Evolutionary conservation across 2,797 vertebrate species (phyloP).

Genomic region (Squalus acanthias): DNA sequence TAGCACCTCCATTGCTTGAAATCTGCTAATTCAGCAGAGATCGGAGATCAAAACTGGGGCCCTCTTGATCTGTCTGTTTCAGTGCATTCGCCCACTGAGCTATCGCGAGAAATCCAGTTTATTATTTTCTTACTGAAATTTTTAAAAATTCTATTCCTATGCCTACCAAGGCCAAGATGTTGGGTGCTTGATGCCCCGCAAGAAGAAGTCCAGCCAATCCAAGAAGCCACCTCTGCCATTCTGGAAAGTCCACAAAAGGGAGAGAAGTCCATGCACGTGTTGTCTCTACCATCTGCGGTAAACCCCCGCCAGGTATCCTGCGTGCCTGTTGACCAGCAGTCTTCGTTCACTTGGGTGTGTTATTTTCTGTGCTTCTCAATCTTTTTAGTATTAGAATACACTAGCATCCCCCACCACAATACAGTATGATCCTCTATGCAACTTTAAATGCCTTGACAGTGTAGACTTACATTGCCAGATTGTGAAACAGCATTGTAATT

Average conservation of each 20-base stretch:
- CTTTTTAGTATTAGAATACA: not conserved
- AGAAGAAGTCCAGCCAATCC: constrained; percentile 53
- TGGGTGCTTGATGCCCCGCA: constrained; percentile 73
- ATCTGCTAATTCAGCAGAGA: not conserved
- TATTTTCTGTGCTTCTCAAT: not conserved
- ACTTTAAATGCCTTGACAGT: not conserved
- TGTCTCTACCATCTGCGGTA: constrained; percentile 51
- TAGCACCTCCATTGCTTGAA: not conserved
- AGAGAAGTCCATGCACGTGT: constrained; percentile 54
- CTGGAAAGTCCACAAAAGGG: constrained; percentile 64
- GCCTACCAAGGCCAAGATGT: constrained; percentile 42
- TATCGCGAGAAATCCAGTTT: not conserved
- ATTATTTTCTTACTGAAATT: not conserved
- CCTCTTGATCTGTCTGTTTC: not conserved
- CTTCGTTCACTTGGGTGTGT: constrained; percentile 68
- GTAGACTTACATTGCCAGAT: not conserved
- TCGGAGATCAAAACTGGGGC: not conserved
- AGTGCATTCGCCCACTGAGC: not conserved
- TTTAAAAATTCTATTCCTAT: not conserved
- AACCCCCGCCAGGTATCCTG: constrained; percentile 62
- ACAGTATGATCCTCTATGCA: not conserved
- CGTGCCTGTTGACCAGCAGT: constrained; percentile 51
- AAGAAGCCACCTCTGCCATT: constrained; percentile 66
- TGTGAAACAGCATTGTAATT: not conserved
- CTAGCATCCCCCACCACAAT: not conserved